Conservation (phyloP, 2,888 invertebrate species). For the Coremacera marginata region DNA sequence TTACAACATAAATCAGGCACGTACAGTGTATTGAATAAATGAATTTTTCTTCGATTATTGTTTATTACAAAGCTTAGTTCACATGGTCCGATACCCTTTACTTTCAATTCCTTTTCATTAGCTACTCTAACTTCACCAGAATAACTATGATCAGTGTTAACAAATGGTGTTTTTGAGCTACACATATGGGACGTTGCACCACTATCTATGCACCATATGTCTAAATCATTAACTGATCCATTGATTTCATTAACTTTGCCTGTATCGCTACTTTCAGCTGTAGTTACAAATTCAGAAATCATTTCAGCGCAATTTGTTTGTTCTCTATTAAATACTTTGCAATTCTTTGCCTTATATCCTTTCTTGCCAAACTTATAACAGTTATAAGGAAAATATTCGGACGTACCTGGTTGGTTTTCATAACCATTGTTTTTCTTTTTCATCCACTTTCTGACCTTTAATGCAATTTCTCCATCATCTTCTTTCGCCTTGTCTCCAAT, state of each 20-base stretch:
- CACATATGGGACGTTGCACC: conserved; percentile 31
- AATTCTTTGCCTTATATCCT: conserved; percentile 7
- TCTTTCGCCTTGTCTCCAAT: too few species aligned
- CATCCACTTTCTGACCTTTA: not conserved
- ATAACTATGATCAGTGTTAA: not conserved
- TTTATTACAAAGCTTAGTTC: not conserved
- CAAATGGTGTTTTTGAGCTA: not conserved
- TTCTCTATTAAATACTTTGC: not conserved
- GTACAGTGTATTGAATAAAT: not conserved
- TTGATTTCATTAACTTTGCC: not conserved
- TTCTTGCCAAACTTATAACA: conserved; percentile 20
- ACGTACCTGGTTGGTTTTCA: not conserved
- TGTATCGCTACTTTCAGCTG: not conserved
- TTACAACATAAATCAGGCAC: not conserved
- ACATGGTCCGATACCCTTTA: not conserved
- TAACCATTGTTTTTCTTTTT: too few species aligned
- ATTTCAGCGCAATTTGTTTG: not conserved
- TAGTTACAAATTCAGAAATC: not conserved
- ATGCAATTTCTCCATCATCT: conserved; percentile 14
- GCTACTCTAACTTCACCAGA: not conserved
- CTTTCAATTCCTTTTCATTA: not conserved
- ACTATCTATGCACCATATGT: conserved; percentile 28
- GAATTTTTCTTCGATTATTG: not conserved
- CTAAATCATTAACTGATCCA: not conserved
- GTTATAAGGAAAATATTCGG: conserved; percentile 9